Base-by-base conservation (phyloP, 2,797 vertebrate species). In the Myotis pilosus region DNA sequence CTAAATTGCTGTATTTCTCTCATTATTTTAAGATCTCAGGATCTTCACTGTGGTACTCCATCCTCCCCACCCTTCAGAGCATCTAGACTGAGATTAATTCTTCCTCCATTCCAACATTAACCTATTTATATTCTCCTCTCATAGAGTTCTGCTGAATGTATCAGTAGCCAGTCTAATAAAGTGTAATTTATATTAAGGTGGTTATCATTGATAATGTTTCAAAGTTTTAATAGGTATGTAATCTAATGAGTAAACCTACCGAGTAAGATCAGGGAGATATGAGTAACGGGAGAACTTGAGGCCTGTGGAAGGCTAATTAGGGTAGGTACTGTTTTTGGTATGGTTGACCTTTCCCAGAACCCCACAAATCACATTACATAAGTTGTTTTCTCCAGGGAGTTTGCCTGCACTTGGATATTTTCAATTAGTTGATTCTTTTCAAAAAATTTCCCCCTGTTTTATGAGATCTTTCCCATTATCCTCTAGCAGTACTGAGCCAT, bases 351-450 rank as follows among this genome's bases (percentile, higher is more conserved):
- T 96, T 95, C 95, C 79, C 79, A 94, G 93, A 94, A 92, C 83
- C 79, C 64, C 66, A 49, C 76, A 96, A 92, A 95, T 96, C 81
- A 88, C 49, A 88, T 93, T 88, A 75, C 76, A 76, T 91, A 95
- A 95, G 49, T 95, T 44, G 36, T 62, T 94, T 90, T 83, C 93
- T 80, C 82, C 55, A 80, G 87, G 28, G 93, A 92, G 28, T 94
- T 96, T 94, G 71, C 66, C 83, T 95, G 82, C 74, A 78, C 23
- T 86, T 93, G 92, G 74, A 88, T 38, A 91, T 93, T 96, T 96
- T 96, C 79, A 80, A 80, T 93, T 90, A 82, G 69, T 82, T 81
- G 80, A 88, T 92, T 79, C 23, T 91, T 96, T 95, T 80, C 69
- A 94, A 87, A 41, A 94, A 85, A 28, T 17, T 11, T 41, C 33